Percentiles rank a stretch among this genome's conserved stretches.
These are phyloP conservation scores for Poecilus cupreus DNA, from an alignment of 2,888 invertebrate genomes.

Conservation along the genomic window DNA sequence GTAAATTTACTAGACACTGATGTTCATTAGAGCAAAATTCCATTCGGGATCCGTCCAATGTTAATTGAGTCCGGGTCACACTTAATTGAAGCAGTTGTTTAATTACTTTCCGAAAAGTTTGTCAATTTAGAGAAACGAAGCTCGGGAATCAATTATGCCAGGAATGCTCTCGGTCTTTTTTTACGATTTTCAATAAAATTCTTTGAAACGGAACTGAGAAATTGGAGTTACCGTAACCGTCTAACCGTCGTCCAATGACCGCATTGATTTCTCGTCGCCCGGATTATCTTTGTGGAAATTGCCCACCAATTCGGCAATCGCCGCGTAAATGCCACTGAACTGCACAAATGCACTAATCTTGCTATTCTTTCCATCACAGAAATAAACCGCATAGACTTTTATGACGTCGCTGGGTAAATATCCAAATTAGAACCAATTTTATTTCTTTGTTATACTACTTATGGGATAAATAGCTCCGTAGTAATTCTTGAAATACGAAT, in stretches of 20 bases:
- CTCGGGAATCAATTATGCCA: slow-evolving; percentile 52
- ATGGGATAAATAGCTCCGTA: too few relatives aligned
- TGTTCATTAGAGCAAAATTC: slow-evolving; percentile 54
- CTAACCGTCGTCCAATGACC: slow-evolving; percentile 14
- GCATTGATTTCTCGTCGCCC: slow-evolving; percentile 33
- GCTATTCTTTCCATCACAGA: slow-evolving; percentile 4
- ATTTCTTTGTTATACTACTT: too few relatives aligned
- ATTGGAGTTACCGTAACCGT: slow-evolving; percentile 34
- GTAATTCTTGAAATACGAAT: too few relatives aligned
- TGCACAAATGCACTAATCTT: slow-evolving; percentile 18
- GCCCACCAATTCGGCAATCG: slow-evolving; percentile 25
- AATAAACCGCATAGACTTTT: slow-evolving; percentile 4
- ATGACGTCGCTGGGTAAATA: background rate
- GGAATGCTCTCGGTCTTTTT: slow-evolving; percentile 51
- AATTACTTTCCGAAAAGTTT: slow-evolving; percentile 56
- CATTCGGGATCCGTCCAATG: slow-evolving; percentile 49
- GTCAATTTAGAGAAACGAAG: slow-evolving; percentile 54
- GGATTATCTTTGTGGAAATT: slow-evolving; percentile 32
- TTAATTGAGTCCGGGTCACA: slow-evolving; percentile 55
- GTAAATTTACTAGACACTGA: slow-evolving; percentile 33
- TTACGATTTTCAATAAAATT: slow-evolving; percentile 45
- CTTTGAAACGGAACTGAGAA: slow-evolving; percentile 41
- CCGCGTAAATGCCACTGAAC: slow-evolving; percentile 9
- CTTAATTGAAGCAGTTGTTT: slow-evolving; percentile 56
- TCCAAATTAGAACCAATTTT: background rate